phyloP scores from a whole-genome alignment of 2,888 invertebrate genomes.

The Thyatira batis region DNA sequence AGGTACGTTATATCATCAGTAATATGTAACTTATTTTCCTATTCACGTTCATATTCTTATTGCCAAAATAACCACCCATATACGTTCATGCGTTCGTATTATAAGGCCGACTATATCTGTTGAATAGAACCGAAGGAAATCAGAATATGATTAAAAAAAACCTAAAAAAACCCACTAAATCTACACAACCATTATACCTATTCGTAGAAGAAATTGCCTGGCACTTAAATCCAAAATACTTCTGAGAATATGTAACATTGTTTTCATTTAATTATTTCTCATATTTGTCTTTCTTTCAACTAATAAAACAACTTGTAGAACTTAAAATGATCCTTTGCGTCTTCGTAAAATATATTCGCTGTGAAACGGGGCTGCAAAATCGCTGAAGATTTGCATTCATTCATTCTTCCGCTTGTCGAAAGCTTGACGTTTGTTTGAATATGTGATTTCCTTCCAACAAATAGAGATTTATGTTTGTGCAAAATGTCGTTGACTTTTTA shows the following conservation, averaged over 20 bases:
- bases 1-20: conserved; percentile 3
- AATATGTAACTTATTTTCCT: neutral
- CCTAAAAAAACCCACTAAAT: no score
- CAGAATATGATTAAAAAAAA: no score
- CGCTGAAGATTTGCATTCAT: conserved; percentile 56
- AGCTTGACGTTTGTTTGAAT: conserved; percentile 65
- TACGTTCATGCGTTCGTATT: no score
- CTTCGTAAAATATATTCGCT: conserved; percentile 27
- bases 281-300: neutral
- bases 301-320: conserved; percentile 3
- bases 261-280: neutral
- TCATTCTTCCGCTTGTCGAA: conserved; percentile 48
- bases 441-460: conserved; percentile 57
- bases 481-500: conserved; percentile 34
- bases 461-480: conserved; percentile 43
- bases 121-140: no score
- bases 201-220: no score
- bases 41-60: neutral
- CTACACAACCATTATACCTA: no score
- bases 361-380: conserved; percentile 43
- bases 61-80: neutral
- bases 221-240: neutral
- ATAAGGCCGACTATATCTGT: no score
- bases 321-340: neutral
- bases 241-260: neutral